Evolutionary conservation across 1,140 invertebrate species (phyloP), one percentile per base, ranked within the genome.

Genomic region (Hylaeus volcanicus): DNA sequence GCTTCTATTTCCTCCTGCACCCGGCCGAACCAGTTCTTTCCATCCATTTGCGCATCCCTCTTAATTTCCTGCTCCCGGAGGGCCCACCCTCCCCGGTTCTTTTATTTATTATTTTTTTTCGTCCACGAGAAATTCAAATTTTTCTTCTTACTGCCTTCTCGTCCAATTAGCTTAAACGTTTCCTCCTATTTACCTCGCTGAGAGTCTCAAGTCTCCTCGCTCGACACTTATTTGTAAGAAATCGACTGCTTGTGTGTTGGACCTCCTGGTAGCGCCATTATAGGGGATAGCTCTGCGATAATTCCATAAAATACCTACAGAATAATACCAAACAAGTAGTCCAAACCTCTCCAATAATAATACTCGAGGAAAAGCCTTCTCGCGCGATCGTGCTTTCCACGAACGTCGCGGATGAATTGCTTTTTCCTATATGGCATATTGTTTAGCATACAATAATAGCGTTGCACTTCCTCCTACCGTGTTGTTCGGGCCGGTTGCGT

Each of bases 371-470:
- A 37, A 15, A 11, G 9, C 11, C 41, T 41, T 12, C 48, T 15
- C 37, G 2, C 37, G 39, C 51, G 45, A 48, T 5, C 45, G 14
- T 51, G 55, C 60, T 60, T 58, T 66, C 15, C 60, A 1, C 6
- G 14, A 61, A 2, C 37, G n/a, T 53, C 70, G 41, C 14, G 5
- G 51, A 26, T 39, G 64, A 76, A 60, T 77, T 53, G 73, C 41
- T 74, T 69, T 61, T 77, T 77, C 77, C 5, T 79, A 64, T 74
- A 74, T 66, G 71, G 70, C 51, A 41, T 53, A 37, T 75, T 60
- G 79, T 63, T 80, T 80, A 80, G 79, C 73, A 80, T 80, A 68
- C 79, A 80, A 80, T 80, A 66, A 75, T 68, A 68, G 72, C 75
- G 61, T 65, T 65, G 41, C 70, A 41, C 79, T 75, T 80, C 79